Evolutionary conservation across 2,888 invertebrate species (phyloP).

Genomic region (Rhopalosiphum nymphaeae): DNA sequence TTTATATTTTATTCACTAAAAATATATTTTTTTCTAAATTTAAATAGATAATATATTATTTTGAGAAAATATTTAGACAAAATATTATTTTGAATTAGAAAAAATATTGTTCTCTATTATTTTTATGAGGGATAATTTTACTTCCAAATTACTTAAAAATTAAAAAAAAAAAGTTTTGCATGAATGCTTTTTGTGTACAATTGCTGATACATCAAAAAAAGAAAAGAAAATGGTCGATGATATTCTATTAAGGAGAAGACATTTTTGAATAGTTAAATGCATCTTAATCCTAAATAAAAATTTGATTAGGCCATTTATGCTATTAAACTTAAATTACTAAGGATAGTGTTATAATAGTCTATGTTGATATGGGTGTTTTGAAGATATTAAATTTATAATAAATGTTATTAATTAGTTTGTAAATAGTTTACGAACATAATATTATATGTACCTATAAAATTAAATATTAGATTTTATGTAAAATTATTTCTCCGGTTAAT

Average conservation of each 20-base stretch:
- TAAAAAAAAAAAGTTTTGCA: not conserved
- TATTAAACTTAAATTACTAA: not conserved
- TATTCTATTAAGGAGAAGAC: not conserved
- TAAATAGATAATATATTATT: not conserved
- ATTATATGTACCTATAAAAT: not conserved
- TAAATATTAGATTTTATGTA: not conserved
- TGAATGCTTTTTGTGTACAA: not conserved
- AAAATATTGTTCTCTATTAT: not conserved
- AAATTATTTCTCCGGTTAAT: not conserved
- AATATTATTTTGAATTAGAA: not conserved
- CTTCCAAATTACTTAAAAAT: not conserved
- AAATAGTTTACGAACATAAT: not conserved
- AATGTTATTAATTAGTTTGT: not conserved
- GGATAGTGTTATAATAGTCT: not conserved
- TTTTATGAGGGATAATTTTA: not conserved
- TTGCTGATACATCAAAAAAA: not conserved
- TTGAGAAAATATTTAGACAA: not conserved
- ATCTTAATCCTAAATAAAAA: not conserved
- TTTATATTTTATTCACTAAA: not conserved
- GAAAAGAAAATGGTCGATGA: not conserved
- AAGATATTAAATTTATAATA: not conserved
- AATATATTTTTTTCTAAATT: not conserved
- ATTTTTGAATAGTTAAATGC: not conserved
- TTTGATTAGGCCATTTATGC: not conserved
- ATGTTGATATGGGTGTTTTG: not conserved